A percentile compares a stretch with the other conserved stretches of the same genome.
Evolutionary conservation across 64 coral and sea anemone genomes (phyloP).

Genomic region (Dendronephthya gigantea): DNA sequence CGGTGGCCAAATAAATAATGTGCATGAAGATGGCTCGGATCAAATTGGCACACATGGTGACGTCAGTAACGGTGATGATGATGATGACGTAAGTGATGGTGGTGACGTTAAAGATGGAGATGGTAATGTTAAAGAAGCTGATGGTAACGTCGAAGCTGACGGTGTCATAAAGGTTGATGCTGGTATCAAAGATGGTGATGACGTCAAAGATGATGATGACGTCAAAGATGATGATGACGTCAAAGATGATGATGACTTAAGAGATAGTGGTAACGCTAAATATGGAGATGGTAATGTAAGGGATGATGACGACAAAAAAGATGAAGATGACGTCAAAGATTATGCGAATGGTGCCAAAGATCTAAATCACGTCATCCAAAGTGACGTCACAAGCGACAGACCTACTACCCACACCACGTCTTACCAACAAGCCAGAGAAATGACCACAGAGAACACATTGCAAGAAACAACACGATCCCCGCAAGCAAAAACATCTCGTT

Average conservation of each 20-base stretch:
- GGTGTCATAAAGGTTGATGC: no score
- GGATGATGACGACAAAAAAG: background rate
- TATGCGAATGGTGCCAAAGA: no score
- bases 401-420: background rate
- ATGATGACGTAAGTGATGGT: no score
- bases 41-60: no score
- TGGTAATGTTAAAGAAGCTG: no score
- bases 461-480: background rate
- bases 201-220: background rate
- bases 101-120: no score
- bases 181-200: no score
- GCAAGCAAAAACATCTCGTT: background rate
- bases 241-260: background rate
- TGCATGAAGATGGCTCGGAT: background rate
- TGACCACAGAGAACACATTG: background rate
- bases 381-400: background rate
- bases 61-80: no score
- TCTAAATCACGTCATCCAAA: no score
- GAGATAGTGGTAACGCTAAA: background rate
- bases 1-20: background rate
- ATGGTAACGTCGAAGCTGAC: no score
- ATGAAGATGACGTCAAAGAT: background rate
- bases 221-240: background rate
- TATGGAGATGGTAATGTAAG: background rate
- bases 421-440: background rate